Base-by-base conservation (phyloP, 2,113 vertebrate species). In the Sula dactylatra region DNA sequence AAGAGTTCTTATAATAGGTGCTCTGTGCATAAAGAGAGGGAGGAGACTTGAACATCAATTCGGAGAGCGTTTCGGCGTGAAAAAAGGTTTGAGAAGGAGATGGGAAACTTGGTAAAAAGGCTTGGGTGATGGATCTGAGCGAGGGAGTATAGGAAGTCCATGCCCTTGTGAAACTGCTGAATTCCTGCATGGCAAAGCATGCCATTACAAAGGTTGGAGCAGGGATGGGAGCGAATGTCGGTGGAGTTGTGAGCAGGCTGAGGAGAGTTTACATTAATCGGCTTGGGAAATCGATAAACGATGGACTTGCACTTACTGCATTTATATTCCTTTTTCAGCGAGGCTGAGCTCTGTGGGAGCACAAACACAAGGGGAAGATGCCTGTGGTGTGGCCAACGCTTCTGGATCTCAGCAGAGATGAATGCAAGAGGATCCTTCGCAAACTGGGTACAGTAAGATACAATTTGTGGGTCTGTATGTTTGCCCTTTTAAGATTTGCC, bases 321-420 rank as follows among this genome's bases (percentile, higher is more conserved):
- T 87, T 84, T 88, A 4, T 91, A 15, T 94, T 40, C 38, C 5
- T 73, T 94, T 95, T 73, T 7, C 95, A 98, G 98, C 42, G 76
- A 97, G 91, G 84, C 96, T 93, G 96, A 98, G 98, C 97, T 98
- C 97, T 94, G 96, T 77, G 96, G 96, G 97, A 97, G 97, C 94
- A 29, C 81, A 86, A 55, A 73, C 84, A 42, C 90, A 69, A 98
- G 97, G 97, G 98, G 94, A 98, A 97, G 98, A 99, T 99, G 99
- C 99, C 99, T 61, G 99, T 99, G 97, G 99, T 99, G 95, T 99
- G 99, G 99, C 99, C 99, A 88, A 99, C 99, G 86, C 99, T 99
- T 96, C 98, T 99, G 86, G 99, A 99, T 97, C 99, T 99, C 96
- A 99, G 99, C 97, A 98, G 99, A 94, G 99, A 99, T 98, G 99